phyloP scores from a whole-genome alignment of 1,140 invertebrate species.

The Drosophila kohkoa region DNA sequence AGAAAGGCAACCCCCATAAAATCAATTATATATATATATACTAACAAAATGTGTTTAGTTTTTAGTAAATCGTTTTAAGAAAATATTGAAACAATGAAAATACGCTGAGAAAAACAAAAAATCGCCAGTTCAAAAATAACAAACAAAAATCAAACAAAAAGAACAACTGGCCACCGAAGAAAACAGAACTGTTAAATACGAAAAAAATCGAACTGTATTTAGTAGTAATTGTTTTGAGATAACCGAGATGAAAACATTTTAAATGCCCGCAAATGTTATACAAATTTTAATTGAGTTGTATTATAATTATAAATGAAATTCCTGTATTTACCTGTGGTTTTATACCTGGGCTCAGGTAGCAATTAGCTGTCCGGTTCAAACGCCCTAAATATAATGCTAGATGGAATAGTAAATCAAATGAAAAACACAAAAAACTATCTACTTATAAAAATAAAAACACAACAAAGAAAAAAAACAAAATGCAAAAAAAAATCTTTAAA shows the following conservation, averaged over 20 bases:
- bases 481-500: constrained; percentile 29
- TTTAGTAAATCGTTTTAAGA: constrained; percentile 71
- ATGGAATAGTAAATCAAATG: constrained; percentile 45
- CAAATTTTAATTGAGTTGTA: constrained; percentile 77
- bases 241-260: constrained; percentile 65
- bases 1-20: constrained; percentile 39
- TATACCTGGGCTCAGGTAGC: constrained; percentile 32
- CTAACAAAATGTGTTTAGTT: constrained; percentile 69
- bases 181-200: constrained; percentile 42
- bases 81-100: constrained; percentile 74
- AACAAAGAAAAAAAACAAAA: constrained; percentile 31
- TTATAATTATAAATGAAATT: constrained; percentile 64
- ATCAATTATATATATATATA: constrained; percentile 59
- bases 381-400: constrained; percentile 16
- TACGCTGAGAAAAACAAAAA: constrained; percentile 29
- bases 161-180: constrained; percentile 3
- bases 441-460: constrained; percentile 10
- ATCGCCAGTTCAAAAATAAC: constrained; percentile 11
- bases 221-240: constrained; percentile 49
- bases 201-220: constrained; percentile 60
- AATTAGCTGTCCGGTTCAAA: constrained; percentile 5
- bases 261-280: constrained; percentile 71
- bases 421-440: constrained; percentile 30
- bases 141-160: constrained; percentile 25
- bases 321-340: constrained; percentile 53